A percentile compares a stretch with the other conserved stretches of the same genome.
phyloP scores from a whole-genome alignment of 2,113 vertebrate species.

The Solenodon paradoxus region DNA sequence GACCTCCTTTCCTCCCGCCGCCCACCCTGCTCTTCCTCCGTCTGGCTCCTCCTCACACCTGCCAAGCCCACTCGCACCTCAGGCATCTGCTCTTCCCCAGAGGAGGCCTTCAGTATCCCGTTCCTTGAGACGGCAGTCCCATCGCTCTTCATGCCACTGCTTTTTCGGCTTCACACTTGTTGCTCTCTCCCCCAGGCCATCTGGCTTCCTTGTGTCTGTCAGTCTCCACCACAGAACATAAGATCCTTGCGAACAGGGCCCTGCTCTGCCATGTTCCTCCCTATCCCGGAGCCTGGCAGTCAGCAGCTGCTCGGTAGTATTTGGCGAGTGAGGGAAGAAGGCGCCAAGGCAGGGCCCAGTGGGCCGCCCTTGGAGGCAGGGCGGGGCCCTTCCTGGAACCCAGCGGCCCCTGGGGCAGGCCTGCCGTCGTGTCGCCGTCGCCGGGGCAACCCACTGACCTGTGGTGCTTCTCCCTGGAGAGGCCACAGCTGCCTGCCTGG shows the following conservation, averaged over 20 bases:
- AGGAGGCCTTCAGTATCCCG: not conserved
- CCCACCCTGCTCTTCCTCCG: rapidly evolving
- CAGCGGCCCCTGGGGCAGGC: constrained; percentile 52
- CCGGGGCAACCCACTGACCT: constrained; percentile 63
- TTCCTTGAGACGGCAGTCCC: not conserved
- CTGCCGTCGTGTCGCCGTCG: constrained; percentile 17
- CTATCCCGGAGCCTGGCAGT: not conserved
- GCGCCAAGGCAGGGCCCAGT: not conserved
- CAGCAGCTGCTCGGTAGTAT: not conserved
- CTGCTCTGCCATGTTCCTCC: not conserved
- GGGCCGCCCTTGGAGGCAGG: not conserved
- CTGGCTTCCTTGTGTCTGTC: not conserved
- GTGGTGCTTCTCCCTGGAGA: not conserved
- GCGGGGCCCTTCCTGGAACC: constrained; percentile 58
- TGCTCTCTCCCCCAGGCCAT: rapidly evolving
- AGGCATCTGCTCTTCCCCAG: not conserved
- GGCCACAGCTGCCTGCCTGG: constrained; percentile 18
- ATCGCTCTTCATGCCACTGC: not conserved
- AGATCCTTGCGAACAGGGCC: not conserved
- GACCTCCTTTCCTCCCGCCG: not conserved
- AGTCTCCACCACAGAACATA: not conserved
- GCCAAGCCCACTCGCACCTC: not conserved
- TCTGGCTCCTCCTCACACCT: not conserved
- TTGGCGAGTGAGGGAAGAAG: not conserved
- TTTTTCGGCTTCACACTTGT: not conserved